Conservation (phyloP, 2,888 invertebrate species). For the Eupithecia inturbata region DNA sequence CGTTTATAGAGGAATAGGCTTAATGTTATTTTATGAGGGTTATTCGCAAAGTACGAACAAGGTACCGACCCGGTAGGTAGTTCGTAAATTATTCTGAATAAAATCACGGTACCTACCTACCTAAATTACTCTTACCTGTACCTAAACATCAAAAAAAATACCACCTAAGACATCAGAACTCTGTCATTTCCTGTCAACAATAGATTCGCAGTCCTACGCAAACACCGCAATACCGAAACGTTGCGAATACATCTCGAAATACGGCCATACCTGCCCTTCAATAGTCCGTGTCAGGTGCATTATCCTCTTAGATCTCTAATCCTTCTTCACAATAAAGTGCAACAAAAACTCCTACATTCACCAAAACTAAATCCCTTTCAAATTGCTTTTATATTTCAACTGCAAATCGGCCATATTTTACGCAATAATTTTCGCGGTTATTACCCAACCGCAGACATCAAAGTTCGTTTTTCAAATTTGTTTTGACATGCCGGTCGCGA, state of each 20-base stretch:
- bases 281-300: conserved; percentile 76
- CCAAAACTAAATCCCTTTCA: conserved; percentile 71
- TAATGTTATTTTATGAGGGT: neutral
- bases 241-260: conserved; percentile 47
- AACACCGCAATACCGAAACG: conserved; percentile 65
- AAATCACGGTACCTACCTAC: too few species aligned
- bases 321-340: conserved; percentile 64
- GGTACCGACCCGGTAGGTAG: too few species aligned
- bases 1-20: neutral
- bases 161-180: neutral
- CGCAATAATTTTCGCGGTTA: conserved; percentile 71
- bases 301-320: conserved; percentile 74
- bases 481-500: conserved; percentile 73
- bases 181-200: conserved; percentile 16
- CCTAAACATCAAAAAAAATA: too few species aligned
- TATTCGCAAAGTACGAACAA: too few species aligned
- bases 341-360: conserved; percentile 72
- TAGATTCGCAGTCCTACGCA: conserved; percentile 57
- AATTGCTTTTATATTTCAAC: conserved; percentile 58
- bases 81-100: neutral
- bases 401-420: conserved; percentile 62
- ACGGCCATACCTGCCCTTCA: conserved; percentile 67
- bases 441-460: conserved; percentile 63
- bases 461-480: conserved; percentile 63
- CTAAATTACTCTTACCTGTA: too few species aligned